Evolutionary conservation across 2,113 vertebrate species (phyloP).

Genomic region (Protomyctophum bolini): DNA sequence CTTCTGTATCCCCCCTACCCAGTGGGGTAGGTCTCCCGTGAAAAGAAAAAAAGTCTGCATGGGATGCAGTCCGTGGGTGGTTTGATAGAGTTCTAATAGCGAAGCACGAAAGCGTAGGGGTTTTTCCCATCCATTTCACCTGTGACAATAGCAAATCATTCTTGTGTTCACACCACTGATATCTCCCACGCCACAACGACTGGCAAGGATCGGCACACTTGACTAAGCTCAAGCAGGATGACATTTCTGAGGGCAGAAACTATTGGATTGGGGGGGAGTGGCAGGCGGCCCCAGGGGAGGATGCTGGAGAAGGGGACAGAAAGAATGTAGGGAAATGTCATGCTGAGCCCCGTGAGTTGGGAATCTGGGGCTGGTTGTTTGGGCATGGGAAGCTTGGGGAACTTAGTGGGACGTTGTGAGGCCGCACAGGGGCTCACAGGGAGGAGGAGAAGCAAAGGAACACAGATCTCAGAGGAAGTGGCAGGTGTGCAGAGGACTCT

Average conservation of each 20-base stretch:
- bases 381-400: not conserved
- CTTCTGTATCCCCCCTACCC: not conserved
- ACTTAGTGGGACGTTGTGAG: not conserved
- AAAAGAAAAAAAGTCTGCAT: not conserved
- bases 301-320: slow-evolving; percentile 2
- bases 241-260: slow-evolving; percentile 48
- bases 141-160: slow-evolving; percentile 14
- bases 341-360: slow-evolving; percentile 8
- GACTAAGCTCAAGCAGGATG: slow-evolving; percentile 21
- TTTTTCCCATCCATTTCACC: not conserved
- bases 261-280: not conserved
- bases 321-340: slow-evolving; percentile 49
- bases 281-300: not conserved
- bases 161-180: slow-evolving; percentile 6
- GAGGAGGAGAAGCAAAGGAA: not conserved
- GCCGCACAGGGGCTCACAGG: not conserved
- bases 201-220: slow-evolving; percentile 8
- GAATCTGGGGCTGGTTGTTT: not conserved
- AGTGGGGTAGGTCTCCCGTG: no score
- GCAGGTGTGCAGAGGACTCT: no score
- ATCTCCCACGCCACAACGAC: slow-evolving; percentile 1
- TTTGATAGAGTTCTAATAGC: slow-evolving; percentile 39
- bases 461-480: not conserved
- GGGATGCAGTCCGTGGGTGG: slow-evolving; percentile 20
- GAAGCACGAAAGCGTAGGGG: not conserved